Conservation (phyloP, 2,113 vertebrate genomes). For the Pomatorhinus ruficollis region DNA sequence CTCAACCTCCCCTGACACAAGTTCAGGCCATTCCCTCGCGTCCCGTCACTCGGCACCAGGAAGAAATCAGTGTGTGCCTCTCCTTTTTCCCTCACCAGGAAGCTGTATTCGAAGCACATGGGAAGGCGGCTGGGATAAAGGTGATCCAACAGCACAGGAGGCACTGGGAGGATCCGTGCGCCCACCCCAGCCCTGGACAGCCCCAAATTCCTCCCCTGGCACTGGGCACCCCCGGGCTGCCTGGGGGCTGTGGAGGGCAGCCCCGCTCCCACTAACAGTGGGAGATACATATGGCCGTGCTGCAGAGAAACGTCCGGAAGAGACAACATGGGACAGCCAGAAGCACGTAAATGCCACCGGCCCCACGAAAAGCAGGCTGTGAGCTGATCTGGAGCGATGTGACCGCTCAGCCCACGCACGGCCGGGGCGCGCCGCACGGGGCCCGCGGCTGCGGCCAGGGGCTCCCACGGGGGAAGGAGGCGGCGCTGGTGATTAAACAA, state of each 20-base stretch:
- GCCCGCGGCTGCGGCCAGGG: background rate
- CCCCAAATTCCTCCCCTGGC: background rate
- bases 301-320: background rate
- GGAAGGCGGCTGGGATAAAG: background rate
- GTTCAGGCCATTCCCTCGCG: background rate
- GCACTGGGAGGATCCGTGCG: accelerated
- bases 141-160: accelerated
- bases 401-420: background rate
- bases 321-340: background rate
- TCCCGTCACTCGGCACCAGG: background rate
- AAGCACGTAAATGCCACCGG: background rate
- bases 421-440: background rate
- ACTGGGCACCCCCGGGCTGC: background rate
- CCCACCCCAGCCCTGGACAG: background rate
- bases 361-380: background rate
- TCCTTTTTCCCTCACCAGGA: background rate
- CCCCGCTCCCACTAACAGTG: accelerated
- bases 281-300: background rate
- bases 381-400: accelerated
- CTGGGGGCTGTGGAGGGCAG: background rate
- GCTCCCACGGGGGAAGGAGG: background rate
- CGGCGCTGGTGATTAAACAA: background rate
- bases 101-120: background rate
- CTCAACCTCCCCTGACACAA: background rate
- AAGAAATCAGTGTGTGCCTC: background rate